Evolutionary conservation across 2,113 vertebrate genomes (phyloP).

Genomic region (Ondatra zibethicus): DNA sequence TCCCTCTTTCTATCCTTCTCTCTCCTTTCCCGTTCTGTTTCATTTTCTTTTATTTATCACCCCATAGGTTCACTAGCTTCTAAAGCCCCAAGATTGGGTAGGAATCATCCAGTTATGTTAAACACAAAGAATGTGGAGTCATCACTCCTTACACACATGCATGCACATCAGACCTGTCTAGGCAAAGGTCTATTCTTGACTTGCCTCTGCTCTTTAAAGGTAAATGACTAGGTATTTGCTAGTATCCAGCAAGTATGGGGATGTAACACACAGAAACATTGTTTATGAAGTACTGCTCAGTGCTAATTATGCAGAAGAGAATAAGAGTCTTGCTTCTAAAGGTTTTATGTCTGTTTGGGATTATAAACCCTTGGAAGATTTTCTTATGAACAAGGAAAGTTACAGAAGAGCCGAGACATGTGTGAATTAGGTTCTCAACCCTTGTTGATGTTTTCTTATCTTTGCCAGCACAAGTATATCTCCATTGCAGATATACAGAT

Average conservation of each 20-base stretch:
- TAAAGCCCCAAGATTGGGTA: not conserved
- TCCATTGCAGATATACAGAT: slow-evolving; percentile 98
- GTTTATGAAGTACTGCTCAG: not conserved
- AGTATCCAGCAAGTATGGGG: not conserved
- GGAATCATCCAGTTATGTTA: not conserved
- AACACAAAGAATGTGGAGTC: not conserved
- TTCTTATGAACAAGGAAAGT: slow-evolving; percentile 18
- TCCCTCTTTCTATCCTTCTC: not conserved
- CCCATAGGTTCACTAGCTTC: not conserved
- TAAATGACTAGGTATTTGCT: slow-evolving; percentile 49
- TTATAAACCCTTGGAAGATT: not conserved
- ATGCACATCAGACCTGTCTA: not conserved
- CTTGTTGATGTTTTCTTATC: slow-evolving; percentile 57
- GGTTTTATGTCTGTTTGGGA: not conserved
- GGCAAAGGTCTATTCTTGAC: not conserved
- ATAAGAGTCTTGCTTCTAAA: slow-evolving; percentile 26
- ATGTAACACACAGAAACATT: not conserved
- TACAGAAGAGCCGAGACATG: not conserved
- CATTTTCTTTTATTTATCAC: slow-evolving; percentile 12
- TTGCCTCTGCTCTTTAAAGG: slow-evolving; percentile 21
- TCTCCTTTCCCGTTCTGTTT: not conserved
- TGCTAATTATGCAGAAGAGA: slow-evolving; percentile 3
- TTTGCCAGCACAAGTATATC: slow-evolving; percentile 95
- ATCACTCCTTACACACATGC: not conserved
- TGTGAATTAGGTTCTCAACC: not conserved